phyloP scores from a whole-genome alignment of 2,888 invertebrate genomes.

The Drosophila kuntzei region DNA sequence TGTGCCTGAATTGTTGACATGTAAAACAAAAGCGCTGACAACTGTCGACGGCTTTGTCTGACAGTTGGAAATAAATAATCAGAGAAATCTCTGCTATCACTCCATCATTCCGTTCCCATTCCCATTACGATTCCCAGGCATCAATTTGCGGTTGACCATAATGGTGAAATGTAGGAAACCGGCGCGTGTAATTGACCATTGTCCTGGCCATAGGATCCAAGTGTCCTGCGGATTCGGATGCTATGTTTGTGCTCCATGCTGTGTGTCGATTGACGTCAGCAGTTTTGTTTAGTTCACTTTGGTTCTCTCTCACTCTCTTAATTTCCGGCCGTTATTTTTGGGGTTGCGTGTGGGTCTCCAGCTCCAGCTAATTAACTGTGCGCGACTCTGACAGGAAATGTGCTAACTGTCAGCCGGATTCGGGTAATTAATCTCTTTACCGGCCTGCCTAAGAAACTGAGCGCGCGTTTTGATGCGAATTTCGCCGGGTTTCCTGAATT shows the following conservation, averaged over 20 bases:
- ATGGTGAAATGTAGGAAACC: conserved; percentile 21
- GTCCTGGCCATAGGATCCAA: conserved; percentile 27
- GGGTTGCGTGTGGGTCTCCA: conserved; percentile 7
- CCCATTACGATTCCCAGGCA: neutral
- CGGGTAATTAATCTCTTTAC: conserved; percentile 78
- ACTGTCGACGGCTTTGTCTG: conserved; percentile 45
- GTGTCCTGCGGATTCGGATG: conserved; percentile 10
- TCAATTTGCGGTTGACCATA: conserved; percentile 39
- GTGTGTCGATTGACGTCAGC: conserved; percentile 54
- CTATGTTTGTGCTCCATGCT: conserved; percentile 27
- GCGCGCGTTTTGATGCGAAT: conserved; percentile 60
- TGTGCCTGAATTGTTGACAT: conserved; percentile 49
- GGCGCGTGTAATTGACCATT: conserved; percentile 64
- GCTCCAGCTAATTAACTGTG: conserved; percentile 67
- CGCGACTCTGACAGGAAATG: conserved; percentile 66
- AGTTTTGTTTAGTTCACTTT: conserved; percentile 34
- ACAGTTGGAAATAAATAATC: conserved; percentile 50
- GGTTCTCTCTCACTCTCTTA: neutral
- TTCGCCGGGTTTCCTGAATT: conserved; percentile 44
- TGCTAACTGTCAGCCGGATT: conserved; percentile 77
- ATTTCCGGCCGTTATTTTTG: neutral
- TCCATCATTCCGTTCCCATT: neutral
- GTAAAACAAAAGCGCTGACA: conserved; percentile 65
- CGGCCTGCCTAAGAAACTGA: conserved; percentile 42
- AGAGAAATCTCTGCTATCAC: conserved; percentile 14